Evolutionary conservation across 2,888 invertebrate genomes (phyloP), one percentile per base, ranked within the genome.

Genomic region (Harpalus rubripes): DNA sequence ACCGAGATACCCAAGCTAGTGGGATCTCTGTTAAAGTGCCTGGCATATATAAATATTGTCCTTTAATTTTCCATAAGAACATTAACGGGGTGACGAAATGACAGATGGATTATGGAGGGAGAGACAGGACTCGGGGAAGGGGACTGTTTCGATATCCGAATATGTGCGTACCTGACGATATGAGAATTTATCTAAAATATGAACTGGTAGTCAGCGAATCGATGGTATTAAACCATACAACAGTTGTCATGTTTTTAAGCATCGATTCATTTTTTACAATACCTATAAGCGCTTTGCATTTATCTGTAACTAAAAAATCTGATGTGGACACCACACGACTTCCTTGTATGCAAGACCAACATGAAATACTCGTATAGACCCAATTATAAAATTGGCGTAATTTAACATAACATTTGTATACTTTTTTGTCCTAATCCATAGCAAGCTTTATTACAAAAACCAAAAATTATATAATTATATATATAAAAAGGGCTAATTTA

Each of bases 21-120:
- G 84, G 84, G 84, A 65, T 78, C 78, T 78, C 84, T 78, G 58
- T 83, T 52, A 85, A 85, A 85, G 85, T 85, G 85, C 85, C 85
- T 85, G 85, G 85, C 85, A 59, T 85, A 85, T 80, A 85, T 74
- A 83, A 83, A 76, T 83, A 76, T 76, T 83, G 83, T 83, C 59
- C 83, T 83, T 82, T 83, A 83, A 56, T 41, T 83, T 83, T 39
- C 59, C 83, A 41, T 83, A 74, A 63, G 41, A 52, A 81, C 44
- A 63, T 41, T 59, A 65, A 44, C 81, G 63, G 44, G 61, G 61
- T 81, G 81, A 74, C 56, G 72, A 56, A 82, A 82, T 61, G 41
- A 80, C 44, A 22, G 80, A 22, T 10, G 58, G 59, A 79, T 32
- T 22, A 12, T 72, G 41, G 12, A 74, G 8, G 2, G 41, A 8